These are phyloP conservation scores for Sebastes melanostomus DNA, from an alignment of 2,797 vertebrate species.

Conservation along the genomic window DNA sequence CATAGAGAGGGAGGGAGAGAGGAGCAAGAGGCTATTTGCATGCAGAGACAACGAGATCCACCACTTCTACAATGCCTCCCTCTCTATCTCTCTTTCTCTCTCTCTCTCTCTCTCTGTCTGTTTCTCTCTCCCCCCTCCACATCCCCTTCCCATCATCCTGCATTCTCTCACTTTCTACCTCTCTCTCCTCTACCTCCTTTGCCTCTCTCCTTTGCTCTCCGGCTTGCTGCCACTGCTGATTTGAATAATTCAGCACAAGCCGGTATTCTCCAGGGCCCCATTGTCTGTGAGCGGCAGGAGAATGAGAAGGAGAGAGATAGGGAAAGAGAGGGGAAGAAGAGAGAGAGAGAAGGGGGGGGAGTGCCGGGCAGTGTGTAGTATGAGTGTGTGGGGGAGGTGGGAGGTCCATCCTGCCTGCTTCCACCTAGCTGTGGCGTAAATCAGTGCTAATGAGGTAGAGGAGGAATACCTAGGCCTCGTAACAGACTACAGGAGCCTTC, in stretches of 20 bases:
- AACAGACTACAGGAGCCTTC: conserved; percentile 59
- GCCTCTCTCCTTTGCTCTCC: conserved; percentile 77
- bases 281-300: conserved; percentile 82
- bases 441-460: conserved; percentile 84
- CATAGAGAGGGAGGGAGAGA: conserved; percentile 59
- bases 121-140: conserved; percentile 43
- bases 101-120: conserved; percentile 14
- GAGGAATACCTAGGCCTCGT: conserved; percentile 71
- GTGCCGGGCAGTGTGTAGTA: conserved; percentile 42
- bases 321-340: conserved; percentile 44
- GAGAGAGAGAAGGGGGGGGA: not conserved
- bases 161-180: conserved; percentile 54
- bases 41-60: conserved; percentile 76
- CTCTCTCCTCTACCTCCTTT: conserved; percentile 46
- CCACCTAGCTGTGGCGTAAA: conserved; percentile 81
- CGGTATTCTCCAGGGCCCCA: conserved; percentile 83
- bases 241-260: conserved; percentile 86
- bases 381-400: conserved; percentile 48
- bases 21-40: conserved; percentile 76
- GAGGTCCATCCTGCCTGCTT: conserved; percentile 72
- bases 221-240: conserved; percentile 84
- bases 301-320: conserved; percentile 78
- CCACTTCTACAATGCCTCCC: conserved; percentile 60
- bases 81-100: conserved; percentile 20
- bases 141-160: conserved; percentile 49